Base-by-base conservation (phyloP, 2,888 invertebrate genomes). In the Odontocolon sp. region DNA sequence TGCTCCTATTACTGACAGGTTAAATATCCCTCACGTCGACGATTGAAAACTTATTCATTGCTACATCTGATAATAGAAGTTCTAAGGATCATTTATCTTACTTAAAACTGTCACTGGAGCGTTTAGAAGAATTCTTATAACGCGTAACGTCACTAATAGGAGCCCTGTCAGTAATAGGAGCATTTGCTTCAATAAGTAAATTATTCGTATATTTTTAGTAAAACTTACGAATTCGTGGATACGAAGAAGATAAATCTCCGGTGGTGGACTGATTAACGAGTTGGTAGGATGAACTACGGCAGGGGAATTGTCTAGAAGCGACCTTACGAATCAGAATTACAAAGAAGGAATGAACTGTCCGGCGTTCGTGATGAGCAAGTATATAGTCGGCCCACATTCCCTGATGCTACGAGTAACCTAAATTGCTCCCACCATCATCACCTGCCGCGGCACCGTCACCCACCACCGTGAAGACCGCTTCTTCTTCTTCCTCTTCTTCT, bases 371-470 rank as follows among this genome's bases (percentile, higher is more conserved):
- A 85, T 85, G 87, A 85, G 87, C 88, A 85, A 84, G 88, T 89
- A 89, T 89, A 89, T 89, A 89, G 84, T 87, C 88, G 88, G 88
- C 89, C 88, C 88, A 89, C 88, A 89, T 89, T 89, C 88, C 85
- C 88, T 87, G 83, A 81, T 87, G 89, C 87, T 86, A 88, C 89
- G 87, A 88, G 89, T 90, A 90, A 90, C 90, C 90, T 88, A 90
- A 89, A 90, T 90, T 86, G 82, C 88, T 86, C 90, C 90, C 90
- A 87, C 90, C 80, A 80, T 40, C 80, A 80, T 40, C 63, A 54
- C 63, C 66, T 31, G 50, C 72, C 23, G 70, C 75, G 54, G 66
- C 80, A 64, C 70, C 77, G 57, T 66, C 61, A 36, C n/a, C 57
- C 50, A 52, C 52, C 57, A 68, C 42, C 80, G 45, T 38, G 64